These are phyloP conservation scores for Nycticebus coucang DNA, from an alignment of 2,113 vertebrate genomes.

Conservation along the genomic window DNA sequence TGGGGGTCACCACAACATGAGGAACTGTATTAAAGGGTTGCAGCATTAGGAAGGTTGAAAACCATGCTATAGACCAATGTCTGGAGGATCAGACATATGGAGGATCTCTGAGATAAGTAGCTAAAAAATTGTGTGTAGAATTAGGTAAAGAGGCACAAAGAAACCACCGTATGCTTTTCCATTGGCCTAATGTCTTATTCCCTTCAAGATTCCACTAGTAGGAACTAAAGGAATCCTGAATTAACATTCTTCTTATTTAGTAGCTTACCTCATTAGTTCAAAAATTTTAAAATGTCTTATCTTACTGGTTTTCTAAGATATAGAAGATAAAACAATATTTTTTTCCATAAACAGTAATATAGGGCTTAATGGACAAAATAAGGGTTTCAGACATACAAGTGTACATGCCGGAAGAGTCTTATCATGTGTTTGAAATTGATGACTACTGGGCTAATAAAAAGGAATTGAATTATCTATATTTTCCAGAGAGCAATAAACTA, in stretches of 20 bases:
- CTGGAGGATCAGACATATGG: too few relatives aligned
- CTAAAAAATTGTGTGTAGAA: not conserved
- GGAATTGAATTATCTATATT: constrained; percentile 48
- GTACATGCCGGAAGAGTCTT: not conserved
- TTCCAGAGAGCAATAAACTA: not conserved
- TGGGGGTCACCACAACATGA: too few relatives aligned
- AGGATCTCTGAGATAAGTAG: not conserved
- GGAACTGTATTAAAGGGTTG: too few relatives aligned
- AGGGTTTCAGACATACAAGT: not conserved
- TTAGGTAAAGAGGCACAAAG: not conserved
- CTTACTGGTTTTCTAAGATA: constrained; percentile 23
- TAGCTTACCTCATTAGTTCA: not conserved
- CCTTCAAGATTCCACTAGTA: not conserved
- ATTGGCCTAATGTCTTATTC: not conserved
- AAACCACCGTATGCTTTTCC: constrained; percentile 21
- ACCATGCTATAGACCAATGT: not conserved
- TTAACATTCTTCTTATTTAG: not conserved
- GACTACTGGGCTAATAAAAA: constrained; percentile 50
- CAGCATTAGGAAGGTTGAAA: too few relatives aligned
- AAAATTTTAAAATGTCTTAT: not conserved
- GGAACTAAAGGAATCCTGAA: not conserved
- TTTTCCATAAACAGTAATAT: not conserved
- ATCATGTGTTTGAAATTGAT: constrained; percentile 40
- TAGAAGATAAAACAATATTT: not conserved
- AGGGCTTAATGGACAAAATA: constrained; percentile 8